These are phyloP conservation scores for Acrocephalus scirpaceus DNA, from an alignment of 2,797 vertebrate genomes.

Conservation along the genomic window DNA sequence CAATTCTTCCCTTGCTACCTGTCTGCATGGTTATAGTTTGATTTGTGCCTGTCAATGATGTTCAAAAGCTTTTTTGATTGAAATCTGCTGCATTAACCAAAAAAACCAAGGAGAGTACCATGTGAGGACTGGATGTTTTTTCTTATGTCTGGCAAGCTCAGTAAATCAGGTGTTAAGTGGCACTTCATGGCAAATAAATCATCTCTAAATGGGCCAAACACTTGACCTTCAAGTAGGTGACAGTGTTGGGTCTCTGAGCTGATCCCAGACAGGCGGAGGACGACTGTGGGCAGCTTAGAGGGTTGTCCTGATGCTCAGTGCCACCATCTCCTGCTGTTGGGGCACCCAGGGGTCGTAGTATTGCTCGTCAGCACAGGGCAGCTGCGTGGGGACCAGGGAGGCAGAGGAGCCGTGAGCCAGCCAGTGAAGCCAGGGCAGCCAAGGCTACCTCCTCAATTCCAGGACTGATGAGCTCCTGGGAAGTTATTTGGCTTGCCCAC, in stretches of 20 bases:
- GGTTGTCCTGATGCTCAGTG: background rate
- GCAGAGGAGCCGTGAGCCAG: background rate
- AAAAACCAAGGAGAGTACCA: background rate
- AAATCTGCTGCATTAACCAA: background rate
- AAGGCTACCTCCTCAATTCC: background rate
- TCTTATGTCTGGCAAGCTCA: background rate
- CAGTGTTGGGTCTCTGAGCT: background rate
- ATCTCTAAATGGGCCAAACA: background rate
- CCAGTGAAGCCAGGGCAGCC: background rate
- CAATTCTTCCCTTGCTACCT: background rate
- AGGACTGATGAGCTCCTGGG: background rate
- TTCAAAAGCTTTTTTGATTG: background rate
- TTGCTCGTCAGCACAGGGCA: rapidly evolving
- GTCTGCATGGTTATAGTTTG: background rate
- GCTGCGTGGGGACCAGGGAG: background rate
- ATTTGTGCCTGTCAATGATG: background rate
- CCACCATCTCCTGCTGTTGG: background rate
- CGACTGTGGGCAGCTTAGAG: background rate
- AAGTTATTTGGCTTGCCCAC: background rate
- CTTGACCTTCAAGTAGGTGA: background rate
- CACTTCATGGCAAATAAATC: background rate
- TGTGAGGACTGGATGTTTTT: background rate
- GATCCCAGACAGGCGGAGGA: background rate
- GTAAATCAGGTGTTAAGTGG: background rate
- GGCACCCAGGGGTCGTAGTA: background rate